Conservation (phyloP, 2,888 invertebrate species). For the Homarus gammarus region DNA sequence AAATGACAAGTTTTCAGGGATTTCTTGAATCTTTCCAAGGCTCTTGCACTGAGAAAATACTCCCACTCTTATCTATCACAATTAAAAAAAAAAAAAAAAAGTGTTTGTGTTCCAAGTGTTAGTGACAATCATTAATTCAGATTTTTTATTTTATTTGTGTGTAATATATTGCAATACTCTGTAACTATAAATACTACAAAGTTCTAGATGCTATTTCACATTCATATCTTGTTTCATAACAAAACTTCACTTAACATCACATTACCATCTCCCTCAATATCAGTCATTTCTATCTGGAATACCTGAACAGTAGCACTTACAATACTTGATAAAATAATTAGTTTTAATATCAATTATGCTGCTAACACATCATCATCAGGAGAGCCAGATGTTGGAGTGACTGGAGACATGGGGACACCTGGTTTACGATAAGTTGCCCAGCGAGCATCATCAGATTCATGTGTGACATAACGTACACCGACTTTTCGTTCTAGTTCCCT, state of each 20-base stretch:
- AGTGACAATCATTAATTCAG: not conserved
- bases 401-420: not conserved
- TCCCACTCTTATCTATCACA: not conserved
- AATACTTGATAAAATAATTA: slow-evolving; percentile 30
- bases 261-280: slow-evolving; percentile 27
- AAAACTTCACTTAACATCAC: not conserved
- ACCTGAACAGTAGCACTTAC: slow-evolving; percentile 7
- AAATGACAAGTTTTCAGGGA: not conserved
- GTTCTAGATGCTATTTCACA: not conserved
- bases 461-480: slow-evolving; percentile 90
- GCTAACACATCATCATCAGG: slow-evolving; percentile 47
- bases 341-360: slow-evolving; percentile 36
- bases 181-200: not conserved
- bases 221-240: not conserved
- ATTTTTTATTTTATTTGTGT: not conserved
- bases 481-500: slow-evolving; percentile 90
- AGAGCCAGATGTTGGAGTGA: not conserved
- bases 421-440: slow-evolving; percentile 82
- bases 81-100: not conserved
- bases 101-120: slow-evolving; percentile 1
- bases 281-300: slow-evolving; percentile 5
- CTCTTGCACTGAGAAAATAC: slow-evolving; percentile 5
- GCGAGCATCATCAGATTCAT: slow-evolving; percentile 94
- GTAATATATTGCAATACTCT: slow-evolving; percentile 3
- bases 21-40: not conserved